Percentiles rank a stretch among this genome's conserved stretches.
phyloP scores from a whole-genome alignment of 2,113 vertebrate species.

The Pachyramphus minor region DNA sequence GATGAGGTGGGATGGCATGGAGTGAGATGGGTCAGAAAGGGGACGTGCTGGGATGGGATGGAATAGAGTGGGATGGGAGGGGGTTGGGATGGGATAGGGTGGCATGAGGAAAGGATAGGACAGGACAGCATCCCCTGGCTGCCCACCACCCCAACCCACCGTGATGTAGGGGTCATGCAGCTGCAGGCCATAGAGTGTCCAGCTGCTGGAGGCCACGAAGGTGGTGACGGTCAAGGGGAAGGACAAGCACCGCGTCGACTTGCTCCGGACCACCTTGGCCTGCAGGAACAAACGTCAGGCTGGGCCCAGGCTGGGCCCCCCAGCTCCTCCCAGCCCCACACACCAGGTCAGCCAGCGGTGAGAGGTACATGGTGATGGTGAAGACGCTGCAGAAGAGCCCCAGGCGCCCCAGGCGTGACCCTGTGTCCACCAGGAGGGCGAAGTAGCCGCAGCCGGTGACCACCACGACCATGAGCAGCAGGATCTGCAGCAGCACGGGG shows the following conservation, averaged over 20 bases:
- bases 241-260: conserved; percentile 83
- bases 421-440: conserved; percentile 58
- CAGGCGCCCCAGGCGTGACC: conserved; percentile 72
- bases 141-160: conserved; percentile 66
- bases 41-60: background rate
- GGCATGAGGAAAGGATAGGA: background rate
- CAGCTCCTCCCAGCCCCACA: background rate
- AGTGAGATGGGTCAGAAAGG: background rate
- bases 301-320: background rate
- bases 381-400: conserved; percentile 89
- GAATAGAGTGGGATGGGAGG: background rate
- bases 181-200: conserved; percentile 87
- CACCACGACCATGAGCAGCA: conserved; percentile 67
- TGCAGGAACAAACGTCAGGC: conserved; percentile 3
- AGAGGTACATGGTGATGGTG: conserved; percentile 94
- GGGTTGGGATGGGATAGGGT: background rate
- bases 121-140: background rate
- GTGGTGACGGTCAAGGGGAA: conserved; percentile 87
- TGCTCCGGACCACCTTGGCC: conserved; percentile 80
- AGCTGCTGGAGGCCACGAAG: conserved; percentile 86
- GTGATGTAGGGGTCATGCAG: conserved; percentile 82
- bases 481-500: conserved; percentile 55
- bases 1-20: background rate
- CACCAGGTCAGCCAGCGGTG: conserved; percentile 88
- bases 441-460: conserved; percentile 81